Conservation (phyloP, 2,797 vertebrate species). For the Gallinago nigripennis region DNA sequence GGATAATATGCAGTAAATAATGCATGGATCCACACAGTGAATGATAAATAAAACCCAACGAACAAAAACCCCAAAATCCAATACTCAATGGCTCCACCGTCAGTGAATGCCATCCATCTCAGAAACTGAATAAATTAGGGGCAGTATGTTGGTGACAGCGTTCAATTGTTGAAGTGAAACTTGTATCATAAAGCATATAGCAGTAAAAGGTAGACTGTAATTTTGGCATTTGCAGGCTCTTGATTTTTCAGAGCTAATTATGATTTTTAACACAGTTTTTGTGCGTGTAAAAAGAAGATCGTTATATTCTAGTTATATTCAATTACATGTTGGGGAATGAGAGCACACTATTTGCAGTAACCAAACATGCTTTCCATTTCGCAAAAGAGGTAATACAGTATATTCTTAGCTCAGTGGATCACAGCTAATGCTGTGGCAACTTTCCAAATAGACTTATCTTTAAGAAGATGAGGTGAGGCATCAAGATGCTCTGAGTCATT, state of each 20-base stretch:
- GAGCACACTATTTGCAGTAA: neutral
- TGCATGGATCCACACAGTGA: neutral
- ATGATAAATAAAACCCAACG: neutral
- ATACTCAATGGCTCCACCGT: neutral
- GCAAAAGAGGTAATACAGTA: neutral
- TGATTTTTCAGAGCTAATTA: neutral
- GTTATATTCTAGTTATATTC: neutral
- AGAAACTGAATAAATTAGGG: neutral
- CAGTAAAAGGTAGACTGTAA: neutral
- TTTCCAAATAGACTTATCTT: neutral
- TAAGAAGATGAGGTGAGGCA: neutral
- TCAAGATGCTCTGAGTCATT: neutral
- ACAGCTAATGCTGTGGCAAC: neutral
- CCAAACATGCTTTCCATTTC: neutral
- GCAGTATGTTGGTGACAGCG: neutral
- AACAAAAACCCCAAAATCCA: accelerated
- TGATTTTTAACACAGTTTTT: neutral
- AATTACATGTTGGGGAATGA: neutral
- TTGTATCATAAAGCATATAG: neutral
- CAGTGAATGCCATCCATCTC: neutral
- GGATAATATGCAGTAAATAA: neutral
- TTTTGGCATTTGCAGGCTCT: neutral
- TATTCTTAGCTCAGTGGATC: neutral
- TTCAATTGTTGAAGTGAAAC: neutral
- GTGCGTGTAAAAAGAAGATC: neutral